Conservation (phyloP, 1,140 invertebrate genomes). For the Rhizoglyphus robini region DNA sequence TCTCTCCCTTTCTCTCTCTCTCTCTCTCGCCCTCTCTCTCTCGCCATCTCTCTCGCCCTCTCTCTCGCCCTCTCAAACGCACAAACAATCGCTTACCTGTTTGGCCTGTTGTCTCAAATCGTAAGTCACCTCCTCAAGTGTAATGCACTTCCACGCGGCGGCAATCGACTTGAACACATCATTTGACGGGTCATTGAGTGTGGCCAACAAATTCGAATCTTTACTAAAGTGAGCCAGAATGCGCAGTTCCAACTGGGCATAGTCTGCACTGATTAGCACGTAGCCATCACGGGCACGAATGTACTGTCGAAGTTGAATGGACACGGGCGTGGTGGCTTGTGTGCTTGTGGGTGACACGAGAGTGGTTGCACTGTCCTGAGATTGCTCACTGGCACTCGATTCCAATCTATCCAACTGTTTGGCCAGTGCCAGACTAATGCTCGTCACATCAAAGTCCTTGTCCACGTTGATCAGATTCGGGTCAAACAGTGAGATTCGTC, state of each 20-base stretch:
- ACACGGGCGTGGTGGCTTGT: background rate
- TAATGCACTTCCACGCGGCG: slow-evolving; percentile 57
- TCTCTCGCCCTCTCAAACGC: too few relatives aligned
- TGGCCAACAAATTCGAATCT: slow-evolving; percentile 53
- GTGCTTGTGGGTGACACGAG: slow-evolving; percentile 1
- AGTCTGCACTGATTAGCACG: slow-evolving; percentile 73
- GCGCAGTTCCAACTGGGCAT: slow-evolving; percentile 85
- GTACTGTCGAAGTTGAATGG: background rate
- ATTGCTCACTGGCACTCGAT: background rate
- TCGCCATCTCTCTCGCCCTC: too few relatives aligned
- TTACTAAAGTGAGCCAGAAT: slow-evolving; percentile 76
- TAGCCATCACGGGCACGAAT: slow-evolving; percentile 30
- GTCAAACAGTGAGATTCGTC: slow-evolving; percentile 75
- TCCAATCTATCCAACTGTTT: too few relatives aligned
- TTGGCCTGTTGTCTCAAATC: slow-evolving; percentile 70
- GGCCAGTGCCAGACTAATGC: background rate
- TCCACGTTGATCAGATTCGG: slow-evolving; percentile 86
- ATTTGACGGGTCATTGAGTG: slow-evolving; percentile 46
- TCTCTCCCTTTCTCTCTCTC: too few relatives aligned
- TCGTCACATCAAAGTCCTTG: slow-evolving; percentile 51
- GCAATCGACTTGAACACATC: slow-evolving; percentile 82
- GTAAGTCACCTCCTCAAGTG: slow-evolving; percentile 49
- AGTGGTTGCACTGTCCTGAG: background rate
- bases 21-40: too few relatives aligned
- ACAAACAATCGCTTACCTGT: too few relatives aligned